phyloP scores from a whole-genome alignment of 1,140 invertebrate genomes.

The Sinonovacula constricta region DNA sequence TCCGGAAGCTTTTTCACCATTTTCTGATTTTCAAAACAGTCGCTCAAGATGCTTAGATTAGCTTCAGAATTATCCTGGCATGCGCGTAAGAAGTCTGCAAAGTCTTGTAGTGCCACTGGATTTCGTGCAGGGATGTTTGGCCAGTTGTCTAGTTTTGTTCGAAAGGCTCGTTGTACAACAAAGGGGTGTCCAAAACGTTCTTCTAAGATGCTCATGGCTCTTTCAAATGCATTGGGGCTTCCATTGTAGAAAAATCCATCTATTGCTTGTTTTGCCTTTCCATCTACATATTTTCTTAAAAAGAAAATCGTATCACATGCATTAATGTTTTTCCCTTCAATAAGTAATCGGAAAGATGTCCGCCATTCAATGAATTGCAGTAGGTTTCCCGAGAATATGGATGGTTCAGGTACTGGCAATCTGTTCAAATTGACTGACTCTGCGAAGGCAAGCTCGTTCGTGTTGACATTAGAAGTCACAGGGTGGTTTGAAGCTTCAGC shows the following conservation, averaged over 20 bases:
- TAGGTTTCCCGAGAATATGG: constrained; percentile 53
- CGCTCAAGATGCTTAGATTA: constrained; percentile 18
- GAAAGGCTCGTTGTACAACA: constrained; percentile 46
- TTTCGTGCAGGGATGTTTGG: constrained; percentile 10
- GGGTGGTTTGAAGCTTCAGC: too few species aligned
- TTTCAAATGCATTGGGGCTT: constrained; percentile 32
- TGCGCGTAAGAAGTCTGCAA: constrained; percentile 28
- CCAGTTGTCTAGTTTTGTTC: constrained; percentile 48
- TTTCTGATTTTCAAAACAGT: constrained; percentile 30
- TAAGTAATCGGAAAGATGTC: constrained; percentile 89
- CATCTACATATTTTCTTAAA: constrained; percentile 69
- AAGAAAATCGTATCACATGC: constrained; percentile 81
- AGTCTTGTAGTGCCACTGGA: constrained; percentile 10
- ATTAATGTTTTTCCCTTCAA: constrained; percentile 89
- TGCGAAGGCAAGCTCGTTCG: constrained; percentile 19
- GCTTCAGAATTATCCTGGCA: constrained; percentile 2
- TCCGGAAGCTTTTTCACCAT: constrained; percentile 35
- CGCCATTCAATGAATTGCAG: constrained; percentile 49
- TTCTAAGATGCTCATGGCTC: constrained; percentile 19
- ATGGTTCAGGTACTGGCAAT: constrained; percentile 54
- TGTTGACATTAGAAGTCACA: too few species aligned
- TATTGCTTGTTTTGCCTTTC: constrained; percentile 40
- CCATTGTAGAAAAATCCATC: constrained; percentile 51
- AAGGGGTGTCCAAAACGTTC: constrained; percentile 53
- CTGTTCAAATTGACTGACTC: constrained; percentile 40